These are phyloP conservation scores for Leptobrachium ailaonicum DNA, from an alignment of 2,113 vertebrate species.

Conservation along the genomic window DNA sequence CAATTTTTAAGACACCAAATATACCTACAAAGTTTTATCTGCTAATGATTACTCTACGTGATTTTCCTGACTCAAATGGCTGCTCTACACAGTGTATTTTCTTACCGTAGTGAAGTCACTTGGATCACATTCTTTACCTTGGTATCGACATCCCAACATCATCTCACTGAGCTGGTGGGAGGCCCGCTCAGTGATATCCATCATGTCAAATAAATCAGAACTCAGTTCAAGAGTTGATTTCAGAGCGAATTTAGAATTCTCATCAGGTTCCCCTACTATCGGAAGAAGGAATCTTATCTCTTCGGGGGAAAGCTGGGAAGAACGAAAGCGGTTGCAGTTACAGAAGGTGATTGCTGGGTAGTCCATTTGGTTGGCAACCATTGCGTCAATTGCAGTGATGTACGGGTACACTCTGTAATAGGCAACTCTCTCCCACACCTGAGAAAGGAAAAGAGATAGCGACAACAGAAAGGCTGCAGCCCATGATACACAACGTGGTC, in stretches of 20 bases:
- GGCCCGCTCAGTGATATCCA: conserved; percentile 84
- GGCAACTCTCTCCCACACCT: conserved; percentile 82
- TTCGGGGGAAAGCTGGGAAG: conserved; percentile 84
- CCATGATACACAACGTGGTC: conserved; percentile 82
- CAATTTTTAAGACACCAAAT: too few relatives aligned
- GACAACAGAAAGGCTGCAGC: conserved; percentile 79
- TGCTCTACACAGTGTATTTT: not conserved
- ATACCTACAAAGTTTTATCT: too few relatives aligned
- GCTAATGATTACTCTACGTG: too few relatives aligned
- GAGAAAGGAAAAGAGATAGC: conserved; percentile 82
- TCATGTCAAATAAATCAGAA: conserved; percentile 73
- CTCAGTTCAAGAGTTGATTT: conserved; percentile 62
- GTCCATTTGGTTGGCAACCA: conserved; percentile 70
- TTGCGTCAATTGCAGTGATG: conserved; percentile 85
- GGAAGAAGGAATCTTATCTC: conserved; percentile 89
- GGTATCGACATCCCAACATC: conserved; percentile 86
- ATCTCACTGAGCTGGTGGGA: conserved; percentile 91
- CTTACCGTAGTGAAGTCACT: conserved; percentile 88
- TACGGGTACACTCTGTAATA: conserved; percentile 86
- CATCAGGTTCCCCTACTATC: conserved; percentile 81
- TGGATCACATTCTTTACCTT: conserved; percentile 77
- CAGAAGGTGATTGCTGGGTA: conserved; percentile 92
- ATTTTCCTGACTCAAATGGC: not conserved
- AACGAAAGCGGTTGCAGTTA: conserved; percentile 84
- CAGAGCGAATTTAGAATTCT: conserved; percentile 78